Base-by-base conservation (phyloP, 2,113 vertebrate genomes). In the Leucopsar rothschildi region DNA sequence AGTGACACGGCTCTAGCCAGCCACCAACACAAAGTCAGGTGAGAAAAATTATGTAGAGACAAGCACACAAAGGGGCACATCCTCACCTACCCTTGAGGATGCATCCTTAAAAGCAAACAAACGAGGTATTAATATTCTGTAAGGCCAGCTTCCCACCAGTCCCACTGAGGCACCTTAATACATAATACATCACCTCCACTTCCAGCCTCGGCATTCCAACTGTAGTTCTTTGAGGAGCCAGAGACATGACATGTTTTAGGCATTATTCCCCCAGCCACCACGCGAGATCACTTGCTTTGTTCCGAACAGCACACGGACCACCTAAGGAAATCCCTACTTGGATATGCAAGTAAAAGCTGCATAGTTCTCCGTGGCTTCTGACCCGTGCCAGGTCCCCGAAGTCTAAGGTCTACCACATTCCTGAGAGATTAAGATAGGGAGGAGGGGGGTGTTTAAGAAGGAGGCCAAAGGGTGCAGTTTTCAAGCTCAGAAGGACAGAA, bases 141-240 rank as follows among this genome's bases (percentile, higher is more conserved):
- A 57, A 64, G 56, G 77, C 13, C 68, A 80, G 50, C 64, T 81
- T 64, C 69, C 53, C 68, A 64, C 52, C n/a, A 21, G 85, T n/a
- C 75, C 82, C 45, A 45, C 21, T 3, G 20, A 88, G 52, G 69
- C 52, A 71, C 80, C 72, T 78, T 66, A 93, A 96, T 78, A 57
- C 52, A 92, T 63, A 86, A 93, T 37, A 80, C 68, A 94, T 92
- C 80, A 83, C 68, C 94, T 63, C 47, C 70, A 39, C 88, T 69
- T 55, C 73, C 60, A 95, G 86, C 71, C 57, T 1, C 35, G 17
- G 79, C 65, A 63, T 70, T 87, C 82, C 88, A 75, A 60, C 69
- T 52, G 80, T 6, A 83, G 87, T 49, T 82, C 69, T 85, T 71
- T 23, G 27, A 73, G 57, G 27, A 75, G 56, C 6, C 1, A 29